phyloP scores from a whole-genome alignment of 2,797 vertebrate species.

The Xiphophorus birchmanni region DNA sequence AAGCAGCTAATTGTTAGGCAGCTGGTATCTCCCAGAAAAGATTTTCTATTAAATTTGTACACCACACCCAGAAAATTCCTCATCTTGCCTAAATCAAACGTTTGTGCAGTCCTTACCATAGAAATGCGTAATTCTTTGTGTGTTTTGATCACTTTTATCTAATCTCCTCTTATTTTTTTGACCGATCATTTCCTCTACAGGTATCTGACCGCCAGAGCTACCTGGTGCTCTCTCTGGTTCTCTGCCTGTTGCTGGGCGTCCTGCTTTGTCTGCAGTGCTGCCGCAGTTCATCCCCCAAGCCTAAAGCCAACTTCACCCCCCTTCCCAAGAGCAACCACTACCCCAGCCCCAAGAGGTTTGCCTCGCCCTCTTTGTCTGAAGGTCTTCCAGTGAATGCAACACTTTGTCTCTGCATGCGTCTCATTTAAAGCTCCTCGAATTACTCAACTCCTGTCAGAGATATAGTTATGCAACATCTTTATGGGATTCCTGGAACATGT shows the following conservation, averaged over 20 bases:
- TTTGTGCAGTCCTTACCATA: neutral
- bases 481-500: neutral
- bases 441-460: constrained; percentile 11
- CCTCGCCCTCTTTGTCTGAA: neutral
- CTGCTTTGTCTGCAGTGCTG: constrained; percentile 93
- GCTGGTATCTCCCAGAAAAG: neutral
- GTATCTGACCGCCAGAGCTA: constrained; percentile 95
- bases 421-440: neutral
- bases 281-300: constrained; percentile 79
- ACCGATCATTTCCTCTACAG: constrained; percentile 68
- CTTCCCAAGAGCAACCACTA: constrained; percentile 94
- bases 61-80: neutral
- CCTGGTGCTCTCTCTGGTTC: constrained; percentile 89
- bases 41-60: constrained; percentile 8
- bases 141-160: neutral
- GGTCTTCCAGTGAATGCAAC: neutral
- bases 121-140: neutral
- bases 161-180: neutral
- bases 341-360: constrained; percentile 95
- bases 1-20: neutral
- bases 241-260: constrained; percentile 89
- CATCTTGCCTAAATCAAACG: neutral
- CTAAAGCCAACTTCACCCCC: constrained; percentile 73
- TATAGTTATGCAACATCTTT: neutral
- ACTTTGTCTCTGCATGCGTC: neutral